Base-by-base conservation (phyloP, 2,113 vertebrate genomes). In the Tretioscincus oriximinensis region DNA sequence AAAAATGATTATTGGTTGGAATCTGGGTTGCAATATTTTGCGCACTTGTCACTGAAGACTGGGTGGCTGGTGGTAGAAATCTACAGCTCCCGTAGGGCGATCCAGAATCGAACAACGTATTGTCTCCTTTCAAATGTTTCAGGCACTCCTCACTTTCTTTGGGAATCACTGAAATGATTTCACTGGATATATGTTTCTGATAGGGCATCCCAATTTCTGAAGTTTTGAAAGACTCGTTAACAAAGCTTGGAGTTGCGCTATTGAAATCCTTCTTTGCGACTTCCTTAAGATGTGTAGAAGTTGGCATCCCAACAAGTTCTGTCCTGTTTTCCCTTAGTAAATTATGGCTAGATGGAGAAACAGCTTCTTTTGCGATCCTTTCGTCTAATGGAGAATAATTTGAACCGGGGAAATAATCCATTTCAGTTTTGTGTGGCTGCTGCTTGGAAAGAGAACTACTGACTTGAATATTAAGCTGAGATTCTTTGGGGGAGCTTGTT, bases 381-480 rank as follows among this genome's bases (percentile, higher is more conserved):
- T 79, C 72, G 16, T 80, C 72, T 21, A 28, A 10, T 24, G 58
- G 20, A 21, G 83, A 76, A 28, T 26, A 76, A 76, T 54, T 28
- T 9, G 66, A 28, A 54, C 45, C 54, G 20, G 77, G 77, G 41
- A 75, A 75, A 74, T 69, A 49, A 35, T 75, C 77, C 4, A 54
- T 64, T 45, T 69, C 35, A 22, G 66, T 70, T 80, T n/a, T 84
- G 72, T 84, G 83, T 20, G 72, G 7, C 18, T 75, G 7, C 18
- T 75, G 72, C 41, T 70, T 84, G 72, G 73, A 74, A 7, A n/a
- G 54, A 16, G 24, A 85, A 47, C 89, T 88, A 45, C 80, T 84
- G 28, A 93, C 81, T 76, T 88, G 81, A 73, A 93, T 83, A 0
- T 93, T 87, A 14, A 93, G 88, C 21, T 92, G 92, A 24, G 71